phyloP scores from a whole-genome alignment of 2,888 invertebrate species.

The Aphidius colemani region DNA sequence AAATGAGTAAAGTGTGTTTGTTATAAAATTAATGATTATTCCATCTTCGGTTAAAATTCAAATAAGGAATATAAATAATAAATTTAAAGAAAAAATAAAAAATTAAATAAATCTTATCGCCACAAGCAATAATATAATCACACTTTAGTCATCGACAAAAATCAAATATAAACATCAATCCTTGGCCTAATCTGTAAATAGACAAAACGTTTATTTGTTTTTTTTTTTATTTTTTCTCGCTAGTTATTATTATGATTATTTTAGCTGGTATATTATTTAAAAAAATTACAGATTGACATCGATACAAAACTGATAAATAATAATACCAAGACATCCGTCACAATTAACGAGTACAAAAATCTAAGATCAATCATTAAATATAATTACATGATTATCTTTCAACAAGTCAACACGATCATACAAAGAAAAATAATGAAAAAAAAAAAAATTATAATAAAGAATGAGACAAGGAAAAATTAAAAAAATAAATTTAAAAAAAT shows the following conservation, averaged over 20 bases:
- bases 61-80: background rate
- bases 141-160: background rate
- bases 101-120: too few relatives aligned
- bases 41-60: background rate
- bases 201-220: background rate
- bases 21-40: too few relatives aligned
- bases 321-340: background rate
- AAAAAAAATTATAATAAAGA: constrained; percentile 11
- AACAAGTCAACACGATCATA: constrained; percentile 4
- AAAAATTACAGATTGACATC: constrained; percentile 6
- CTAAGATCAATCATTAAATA: constrained; percentile 16
- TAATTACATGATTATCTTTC: constrained; percentile 21
- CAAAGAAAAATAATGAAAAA: constrained; percentile 3
- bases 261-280: background rate
- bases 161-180: background rate
- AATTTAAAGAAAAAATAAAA: background rate
- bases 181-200: constrained; percentile 15
- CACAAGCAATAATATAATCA: constrained; percentile 3
- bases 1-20: constrained; percentile 9
- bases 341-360: background rate
- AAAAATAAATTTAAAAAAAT: constrained; percentile 2
- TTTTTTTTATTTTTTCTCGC: too few relatives aligned
- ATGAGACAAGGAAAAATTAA: background rate
- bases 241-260: background rate
- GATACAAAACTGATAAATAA: constrained; percentile 14